Conservation (phyloP, 1,140 invertebrate genomes). For the Penaeus vannamei region DNA sequence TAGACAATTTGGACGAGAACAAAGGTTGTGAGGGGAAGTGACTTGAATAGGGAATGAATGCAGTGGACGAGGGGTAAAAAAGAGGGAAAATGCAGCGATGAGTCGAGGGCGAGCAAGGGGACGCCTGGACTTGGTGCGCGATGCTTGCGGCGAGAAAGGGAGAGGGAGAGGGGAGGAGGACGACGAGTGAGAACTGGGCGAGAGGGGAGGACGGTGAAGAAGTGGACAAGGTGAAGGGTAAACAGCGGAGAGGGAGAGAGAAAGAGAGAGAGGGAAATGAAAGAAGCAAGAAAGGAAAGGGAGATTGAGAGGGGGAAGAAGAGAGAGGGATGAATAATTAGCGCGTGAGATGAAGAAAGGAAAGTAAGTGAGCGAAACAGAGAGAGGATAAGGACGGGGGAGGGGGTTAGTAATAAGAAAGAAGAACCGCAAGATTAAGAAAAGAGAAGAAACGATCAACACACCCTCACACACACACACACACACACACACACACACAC, state of each 20-base stretch:
- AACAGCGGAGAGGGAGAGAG: too few species aligned
- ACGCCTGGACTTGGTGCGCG: too few species aligned
- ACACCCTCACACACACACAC: too few species aligned
- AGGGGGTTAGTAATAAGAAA: neutral
- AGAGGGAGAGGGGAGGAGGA: too few species aligned
- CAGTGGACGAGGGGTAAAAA: conserved; percentile 23
- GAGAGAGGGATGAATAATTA: neutral
- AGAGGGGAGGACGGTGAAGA: too few species aligned
- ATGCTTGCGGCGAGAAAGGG: too few species aligned
- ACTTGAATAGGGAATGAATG: conserved; percentile 23
- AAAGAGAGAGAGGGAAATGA: too few species aligned
- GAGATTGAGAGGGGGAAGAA: neutral
- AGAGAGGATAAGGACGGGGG: neutral
- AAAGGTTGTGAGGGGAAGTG: conserved; percentile 21
- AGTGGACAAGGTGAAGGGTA: too few species aligned
- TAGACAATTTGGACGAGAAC: neutral
- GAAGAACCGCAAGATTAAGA: neutral
- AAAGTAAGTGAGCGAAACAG: neutral
- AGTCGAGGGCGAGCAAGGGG: too few species aligned
- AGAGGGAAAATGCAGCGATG: conserved; percentile 19
- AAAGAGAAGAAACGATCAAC: neutral
- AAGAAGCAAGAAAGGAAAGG: conserved; percentile 8
- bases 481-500: too few species aligned
- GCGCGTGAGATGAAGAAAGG: neutral
- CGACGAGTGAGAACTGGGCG: too few species aligned